Percentiles rank a stretch among this genome's conserved stretches.
phyloP scores from a whole-genome alignment of 2,888 invertebrate genomes.

The Caenorhabditis zanzibari region DNA sequence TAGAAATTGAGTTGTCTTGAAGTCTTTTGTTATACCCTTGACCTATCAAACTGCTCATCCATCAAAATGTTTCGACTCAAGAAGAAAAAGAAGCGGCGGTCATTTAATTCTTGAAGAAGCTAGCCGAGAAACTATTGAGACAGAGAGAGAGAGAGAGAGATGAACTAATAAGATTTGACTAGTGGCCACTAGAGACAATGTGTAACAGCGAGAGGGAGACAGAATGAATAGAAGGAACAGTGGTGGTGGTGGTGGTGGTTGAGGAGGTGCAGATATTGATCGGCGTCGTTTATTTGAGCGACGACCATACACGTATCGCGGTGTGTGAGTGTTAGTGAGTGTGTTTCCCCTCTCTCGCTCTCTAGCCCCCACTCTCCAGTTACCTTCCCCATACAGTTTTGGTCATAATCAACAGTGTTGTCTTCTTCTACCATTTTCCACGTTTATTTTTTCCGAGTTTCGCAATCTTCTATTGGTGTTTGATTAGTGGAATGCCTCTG shows the following conservation, averaged over 20 bases:
- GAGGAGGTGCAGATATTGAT: constrained; percentile 60
- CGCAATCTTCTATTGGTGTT: constrained; percentile 25
- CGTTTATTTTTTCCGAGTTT: not conserved
- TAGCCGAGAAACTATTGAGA: constrained; percentile 41
- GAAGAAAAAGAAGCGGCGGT: constrained; percentile 1
- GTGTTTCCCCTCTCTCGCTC: constrained; percentile 27
- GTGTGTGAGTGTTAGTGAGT: constrained; percentile 58
- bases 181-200: constrained; percentile 46
- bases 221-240: constrained; percentile 32
- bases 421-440: constrained; percentile 18
- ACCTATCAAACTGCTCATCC: constrained; percentile 18
- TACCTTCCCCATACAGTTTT: constrained; percentile 31
- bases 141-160: too few species aligned
- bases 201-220: constrained; percentile 3
- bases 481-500: constrained; percentile 43
- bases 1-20: not conserved
- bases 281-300: constrained; percentile 64
- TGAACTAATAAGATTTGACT: constrained; percentile 61
- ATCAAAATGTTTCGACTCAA: constrained; percentile 34
- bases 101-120: constrained; percentile 28
- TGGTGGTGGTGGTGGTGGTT: too few species aligned
- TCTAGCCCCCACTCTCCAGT: constrained; percentile 11
- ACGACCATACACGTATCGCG: constrained; percentile 58
- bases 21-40: not conserved
- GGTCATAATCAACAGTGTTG: constrained; percentile 18